Base-by-base conservation (phyloP, 2,113 vertebrate species). In the Phodopus roborovskii region DNA sequence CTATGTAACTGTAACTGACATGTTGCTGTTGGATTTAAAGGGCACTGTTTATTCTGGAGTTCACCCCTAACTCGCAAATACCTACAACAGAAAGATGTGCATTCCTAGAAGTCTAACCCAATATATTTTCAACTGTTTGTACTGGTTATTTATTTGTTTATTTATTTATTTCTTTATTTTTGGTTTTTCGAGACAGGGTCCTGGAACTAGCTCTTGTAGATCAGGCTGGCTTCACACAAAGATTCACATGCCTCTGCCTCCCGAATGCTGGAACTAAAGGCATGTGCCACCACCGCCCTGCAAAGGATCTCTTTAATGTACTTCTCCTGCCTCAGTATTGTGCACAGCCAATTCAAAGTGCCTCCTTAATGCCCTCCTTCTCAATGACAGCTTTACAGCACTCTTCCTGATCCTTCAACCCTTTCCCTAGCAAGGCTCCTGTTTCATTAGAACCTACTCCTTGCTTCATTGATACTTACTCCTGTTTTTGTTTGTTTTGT, bases 41-140 rank as follows among this genome's bases (percentile, higher is more conserved):
- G 24, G 1, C 22, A 82, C 5, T 0, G 0, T 50, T 92, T 36
- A 39, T 88, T 9, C 0, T 11, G 24, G 64, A 60, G 28, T 12
- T 53, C 36, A 79, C 12, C 7, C 33, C 3, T 48, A 16, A 5
- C 2, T 26, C 28, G 11, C 22, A 10, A 78, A 87, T 11, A 53
- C 39, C 13, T 24, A 1, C 33, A 39, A 28, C 19, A 45, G 82
- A 45, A 74, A 77, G 53, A 89, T 60, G 7, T 36, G 42, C 85
- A 50, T 16, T n/a, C 28, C 62, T 78, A 45, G 15, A 50, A 86
- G 83, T 90, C 50, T 60, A 42, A 83, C 20, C 12, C 39, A 70
- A 39, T 36, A 12, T 42, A 39, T 75, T 22, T 71, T 73, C 77
- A 4, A 45, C 9, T 71, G 36, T 66, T 28, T 81, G 73, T 81